These are phyloP conservation scores for Benitochromis conjunctus DNA, from an alignment of 2,113 vertebrate species.

Conservation along the genomic window DNA sequence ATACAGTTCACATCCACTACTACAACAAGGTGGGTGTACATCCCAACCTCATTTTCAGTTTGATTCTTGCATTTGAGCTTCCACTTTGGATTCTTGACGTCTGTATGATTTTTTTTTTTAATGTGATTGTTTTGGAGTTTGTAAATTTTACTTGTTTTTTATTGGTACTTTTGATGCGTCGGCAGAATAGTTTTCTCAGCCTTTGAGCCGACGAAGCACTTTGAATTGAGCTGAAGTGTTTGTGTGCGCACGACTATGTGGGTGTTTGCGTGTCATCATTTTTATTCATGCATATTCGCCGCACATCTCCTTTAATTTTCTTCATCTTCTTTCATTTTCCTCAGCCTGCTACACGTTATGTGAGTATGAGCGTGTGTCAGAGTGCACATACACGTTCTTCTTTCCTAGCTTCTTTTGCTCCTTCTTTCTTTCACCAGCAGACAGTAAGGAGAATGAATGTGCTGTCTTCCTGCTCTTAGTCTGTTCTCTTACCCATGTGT, in stretches of 20 bases:
- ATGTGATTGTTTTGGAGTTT: background rate
- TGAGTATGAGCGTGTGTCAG: constrained; percentile 64
- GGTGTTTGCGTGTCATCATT: constrained; percentile 25
- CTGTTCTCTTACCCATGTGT: background rate
- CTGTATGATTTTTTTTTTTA: background rate
- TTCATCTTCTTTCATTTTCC: constrained; percentile 58
- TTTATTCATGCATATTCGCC: constrained; percentile 30
- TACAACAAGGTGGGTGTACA: constrained; percentile 89
- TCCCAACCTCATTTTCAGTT: background rate
- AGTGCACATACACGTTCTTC: constrained; percentile 11
- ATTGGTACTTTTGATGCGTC: background rate
- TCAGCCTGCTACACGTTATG: constrained; percentile 70
- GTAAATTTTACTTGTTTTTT: background rate
- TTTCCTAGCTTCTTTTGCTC: background rate
- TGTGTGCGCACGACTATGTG: background rate
- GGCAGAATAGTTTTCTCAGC: constrained; percentile 10
- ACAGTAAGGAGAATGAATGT: background rate
- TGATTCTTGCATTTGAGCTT: background rate
- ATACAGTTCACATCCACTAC: constrained; percentile 90
- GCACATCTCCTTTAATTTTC: constrained; percentile 57
- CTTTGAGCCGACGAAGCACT: background rate
- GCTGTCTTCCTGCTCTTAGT: background rate
- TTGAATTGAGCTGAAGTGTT: background rate
- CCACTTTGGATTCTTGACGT: background rate
- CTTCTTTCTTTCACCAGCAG: background rate